Percentiles rank a stretch among this genome's conserved stretches.
phyloP scores from a whole-genome alignment of 2,888 invertebrate species.

The Cephalotes varians region DNA sequence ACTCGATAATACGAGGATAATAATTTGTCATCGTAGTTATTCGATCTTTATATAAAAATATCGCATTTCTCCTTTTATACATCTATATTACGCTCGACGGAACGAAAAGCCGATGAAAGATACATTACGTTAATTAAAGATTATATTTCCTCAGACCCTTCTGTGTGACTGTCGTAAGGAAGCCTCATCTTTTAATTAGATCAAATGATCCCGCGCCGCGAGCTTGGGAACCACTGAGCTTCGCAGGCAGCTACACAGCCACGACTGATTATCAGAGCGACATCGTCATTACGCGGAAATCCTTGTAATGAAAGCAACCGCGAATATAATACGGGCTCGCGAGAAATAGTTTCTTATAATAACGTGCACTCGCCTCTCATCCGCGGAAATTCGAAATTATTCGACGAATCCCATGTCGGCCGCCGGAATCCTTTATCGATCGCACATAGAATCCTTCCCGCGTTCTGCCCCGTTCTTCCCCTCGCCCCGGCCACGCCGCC shows the following conservation, averaged over 20 bases:
- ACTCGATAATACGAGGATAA: not conserved
- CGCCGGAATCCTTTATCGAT: slow-evolving; percentile 46
- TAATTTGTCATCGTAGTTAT: not conserved
- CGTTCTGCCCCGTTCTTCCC: not conserved
- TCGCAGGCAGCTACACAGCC: not conserved
- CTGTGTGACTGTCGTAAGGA: not conserved
- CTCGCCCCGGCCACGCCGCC: not conserved
- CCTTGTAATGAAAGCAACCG: slow-evolving; percentile 39
- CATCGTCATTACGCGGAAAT: slow-evolving; percentile 44
- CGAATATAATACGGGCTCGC: slow-evolving; percentile 30
- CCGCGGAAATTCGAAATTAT: slow-evolving; percentile 44
- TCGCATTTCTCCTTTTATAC: not conserved
- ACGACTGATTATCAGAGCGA: slow-evolving; percentile 35
- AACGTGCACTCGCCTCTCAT: slow-evolving; percentile 15
- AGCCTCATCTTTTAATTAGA: slow-evolving; percentile 51
- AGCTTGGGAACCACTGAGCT: slow-evolving; percentile 39
- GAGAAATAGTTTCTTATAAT: slow-evolving; percentile 42
- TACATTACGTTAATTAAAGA: slow-evolving; percentile 33
- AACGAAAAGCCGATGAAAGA: not conserved
- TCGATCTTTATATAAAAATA: not conserved
- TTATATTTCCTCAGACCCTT: slow-evolving; percentile 27
- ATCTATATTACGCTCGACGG: not conserved
- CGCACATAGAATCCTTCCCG: slow-evolving; percentile 58
- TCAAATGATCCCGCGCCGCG: slow-evolving; percentile 28
- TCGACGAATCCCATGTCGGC: slow-evolving; percentile 35